Evolutionary conservation across 2,113 vertebrate genomes (phyloP).

Genomic region (Cyphomyrus discorhynchus): DNA sequence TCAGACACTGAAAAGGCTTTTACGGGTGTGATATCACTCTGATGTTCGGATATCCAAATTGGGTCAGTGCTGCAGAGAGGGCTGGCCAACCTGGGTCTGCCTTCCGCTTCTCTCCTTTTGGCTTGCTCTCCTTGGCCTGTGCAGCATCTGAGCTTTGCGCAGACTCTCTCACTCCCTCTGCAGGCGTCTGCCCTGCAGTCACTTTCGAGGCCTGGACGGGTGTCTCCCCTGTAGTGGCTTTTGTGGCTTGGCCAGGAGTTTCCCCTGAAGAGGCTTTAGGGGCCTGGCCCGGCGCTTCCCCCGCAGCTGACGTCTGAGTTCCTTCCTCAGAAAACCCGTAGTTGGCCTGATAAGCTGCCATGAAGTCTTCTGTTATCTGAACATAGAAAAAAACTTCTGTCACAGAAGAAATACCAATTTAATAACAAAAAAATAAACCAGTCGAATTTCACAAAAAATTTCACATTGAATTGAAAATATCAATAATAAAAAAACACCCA

Average conservation of each 20-base stretch:
- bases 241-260: background rate
- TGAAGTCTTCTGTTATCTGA: conserved; percentile 91
- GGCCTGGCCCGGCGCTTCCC: background rate
- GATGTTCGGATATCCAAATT: background rate
- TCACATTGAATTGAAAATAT: background rate
- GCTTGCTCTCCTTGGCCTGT: conserved; percentile 59
- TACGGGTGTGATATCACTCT: background rate
- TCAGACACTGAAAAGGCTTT: background rate
- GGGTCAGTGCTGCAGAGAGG: background rate
- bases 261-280: background rate
- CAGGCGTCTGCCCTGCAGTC: background rate
- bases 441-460: background rate
- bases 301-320: conserved; percentile 33
- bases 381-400: conserved; percentile 26
- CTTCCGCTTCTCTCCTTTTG: conserved; percentile 83
- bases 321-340: conserved; percentile 76
- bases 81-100: conserved; percentile 68
- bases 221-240: background rate
- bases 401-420: background rate
- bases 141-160: conserved; percentile 30
- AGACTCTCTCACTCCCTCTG: conserved; percentile 26
- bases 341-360: conserved; percentile 88
- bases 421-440: background rate
- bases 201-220: background rate
- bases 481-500: background rate